Conservation (phyloP, 2,888 invertebrate species). For the Cryptus armator region DNA sequence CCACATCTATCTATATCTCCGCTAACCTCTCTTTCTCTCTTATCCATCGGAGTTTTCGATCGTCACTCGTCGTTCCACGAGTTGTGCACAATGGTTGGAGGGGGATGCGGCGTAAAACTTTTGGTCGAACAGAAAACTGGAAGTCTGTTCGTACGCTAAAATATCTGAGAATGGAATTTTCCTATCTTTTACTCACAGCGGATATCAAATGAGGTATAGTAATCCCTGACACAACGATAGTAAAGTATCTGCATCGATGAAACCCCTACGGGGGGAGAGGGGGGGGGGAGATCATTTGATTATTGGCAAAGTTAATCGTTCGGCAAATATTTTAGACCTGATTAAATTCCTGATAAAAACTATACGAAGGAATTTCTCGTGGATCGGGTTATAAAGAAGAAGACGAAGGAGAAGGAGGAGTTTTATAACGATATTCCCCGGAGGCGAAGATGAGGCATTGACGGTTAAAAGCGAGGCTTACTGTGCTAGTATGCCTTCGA, state of each 20-base stretch:
- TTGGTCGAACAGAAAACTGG: constrained; percentile 61
- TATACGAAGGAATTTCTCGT: constrained; percentile 29
- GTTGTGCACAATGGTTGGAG: constrained; percentile 45
- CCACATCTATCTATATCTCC: constrained; percentile 25
- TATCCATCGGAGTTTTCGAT: constrained; percentile 67
- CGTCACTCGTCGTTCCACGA: constrained; percentile 62
- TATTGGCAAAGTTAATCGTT: constrained; percentile 63
- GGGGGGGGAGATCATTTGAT: constrained; percentile 42
- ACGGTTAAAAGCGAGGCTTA: constrained; percentile 27
- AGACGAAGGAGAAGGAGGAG: constrained; percentile 10
- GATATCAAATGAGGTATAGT: background rate
- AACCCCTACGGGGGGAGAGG: background rate
- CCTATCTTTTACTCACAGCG: background rate
- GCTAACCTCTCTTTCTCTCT: constrained; percentile 32
- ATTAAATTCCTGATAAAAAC: constrained; percentile 61
- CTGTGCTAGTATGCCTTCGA: constrained; percentile 58
- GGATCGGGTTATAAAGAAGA: background rate
- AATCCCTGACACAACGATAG: constrained; percentile 1
- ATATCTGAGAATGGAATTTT: constrained; percentile 58
- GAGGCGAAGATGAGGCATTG: constrained; percentile 55
- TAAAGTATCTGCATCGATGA: constrained; percentile 22
- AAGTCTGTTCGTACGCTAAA: constrained; percentile 54
- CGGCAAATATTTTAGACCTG: constrained; percentile 45
- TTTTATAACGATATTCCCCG: constrained; percentile 60
- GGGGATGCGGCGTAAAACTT: constrained; percentile 50